A percentile compares a stretch with the other conserved stretches of the same genome.
These are phyloP conservation scores for Lamprotornis superbus DNA, from an alignment of 2,113 vertebrate genomes.

Conservation along the genomic window DNA sequence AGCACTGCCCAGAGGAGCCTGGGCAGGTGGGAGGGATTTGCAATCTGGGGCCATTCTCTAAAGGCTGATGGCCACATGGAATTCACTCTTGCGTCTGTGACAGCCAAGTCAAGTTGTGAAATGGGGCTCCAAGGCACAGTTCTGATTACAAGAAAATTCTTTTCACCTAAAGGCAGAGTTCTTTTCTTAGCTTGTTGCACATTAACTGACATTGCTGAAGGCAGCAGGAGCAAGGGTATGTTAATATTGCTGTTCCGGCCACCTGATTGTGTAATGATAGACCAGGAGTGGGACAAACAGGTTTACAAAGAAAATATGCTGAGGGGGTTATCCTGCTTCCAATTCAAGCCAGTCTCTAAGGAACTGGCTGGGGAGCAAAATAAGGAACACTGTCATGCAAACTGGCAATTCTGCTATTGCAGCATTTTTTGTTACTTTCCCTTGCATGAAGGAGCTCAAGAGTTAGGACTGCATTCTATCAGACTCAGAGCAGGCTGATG, in stretches of 20 bases:
- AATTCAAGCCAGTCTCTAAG: background rate
- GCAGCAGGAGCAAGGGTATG: background rate
- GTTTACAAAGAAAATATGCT: background rate
- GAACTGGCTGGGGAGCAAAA: background rate
- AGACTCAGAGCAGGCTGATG: background rate
- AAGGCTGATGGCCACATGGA: rapidly evolving
- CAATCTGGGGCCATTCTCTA: background rate
- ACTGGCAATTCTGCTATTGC: background rate
- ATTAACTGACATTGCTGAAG: background rate
- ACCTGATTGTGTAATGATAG: background rate
- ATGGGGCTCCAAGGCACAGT: background rate
- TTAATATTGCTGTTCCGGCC: background rate
- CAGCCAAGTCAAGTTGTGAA: background rate
- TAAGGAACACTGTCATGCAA: background rate
- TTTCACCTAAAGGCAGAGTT: background rate
- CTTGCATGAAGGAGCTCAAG: background rate
- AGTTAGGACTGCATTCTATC: background rate
- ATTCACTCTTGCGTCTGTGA: background rate
- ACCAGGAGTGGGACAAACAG: background rate
- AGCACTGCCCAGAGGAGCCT: background rate
- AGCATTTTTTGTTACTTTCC: background rate
- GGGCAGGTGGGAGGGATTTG: background rate
- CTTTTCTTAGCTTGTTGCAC: background rate
- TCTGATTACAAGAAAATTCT: background rate
- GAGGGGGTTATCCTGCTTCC: background rate